A percentile compares a stretch with the other conserved stretches of the same genome.
Conservation (phyloP, 2,888 invertebrate genomes). For the Drepana falcataria region DNA sequence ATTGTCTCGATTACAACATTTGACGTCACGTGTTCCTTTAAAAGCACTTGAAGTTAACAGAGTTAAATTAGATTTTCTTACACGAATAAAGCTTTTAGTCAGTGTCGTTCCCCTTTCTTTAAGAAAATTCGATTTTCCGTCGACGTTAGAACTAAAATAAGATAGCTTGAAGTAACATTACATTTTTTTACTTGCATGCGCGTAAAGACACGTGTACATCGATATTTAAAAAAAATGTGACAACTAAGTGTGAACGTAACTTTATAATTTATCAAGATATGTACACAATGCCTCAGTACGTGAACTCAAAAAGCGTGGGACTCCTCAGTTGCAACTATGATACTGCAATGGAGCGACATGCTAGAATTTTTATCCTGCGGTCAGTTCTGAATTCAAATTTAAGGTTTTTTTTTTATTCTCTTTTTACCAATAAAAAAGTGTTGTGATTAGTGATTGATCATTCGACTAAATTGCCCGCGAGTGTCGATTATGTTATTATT, state of each 20-base stretch:
- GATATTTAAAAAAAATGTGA: conserved; percentile 4
- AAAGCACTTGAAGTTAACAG: too few species aligned
- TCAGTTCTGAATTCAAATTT: conserved; percentile 47
- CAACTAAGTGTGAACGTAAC: conserved; percentile 10
- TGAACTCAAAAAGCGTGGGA: conserved; percentile 49
- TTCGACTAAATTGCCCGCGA: conserved; percentile 8
- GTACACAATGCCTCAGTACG: conserved; percentile 39
- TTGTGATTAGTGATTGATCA: conserved; percentile 7
- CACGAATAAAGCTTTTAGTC: neutral
- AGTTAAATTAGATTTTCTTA: too few species aligned
- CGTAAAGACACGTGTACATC: neutral
- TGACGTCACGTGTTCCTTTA: too few species aligned
- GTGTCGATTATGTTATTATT: conserved; percentile 12
- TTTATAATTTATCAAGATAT: conserved; percentile 48
- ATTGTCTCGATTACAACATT: too few species aligned
- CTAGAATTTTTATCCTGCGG: conserved; percentile 67
- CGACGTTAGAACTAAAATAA: conserved; percentile 38
- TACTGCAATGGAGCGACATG: conserved; percentile 75
- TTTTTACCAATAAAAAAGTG: conserved; percentile 12
- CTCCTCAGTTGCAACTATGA: conserved; percentile 66
- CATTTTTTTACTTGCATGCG: conserved; percentile 29
- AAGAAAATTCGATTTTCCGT: conserved; percentile 10
- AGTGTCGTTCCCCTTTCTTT: conserved; percentile 3
- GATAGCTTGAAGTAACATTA: conserved; percentile 40
- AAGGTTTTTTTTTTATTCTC: conserved; percentile 4